Evolutionary conservation across 2,113 vertebrate genomes (phyloP).

Genomic region (Rallus limicola): DNA sequence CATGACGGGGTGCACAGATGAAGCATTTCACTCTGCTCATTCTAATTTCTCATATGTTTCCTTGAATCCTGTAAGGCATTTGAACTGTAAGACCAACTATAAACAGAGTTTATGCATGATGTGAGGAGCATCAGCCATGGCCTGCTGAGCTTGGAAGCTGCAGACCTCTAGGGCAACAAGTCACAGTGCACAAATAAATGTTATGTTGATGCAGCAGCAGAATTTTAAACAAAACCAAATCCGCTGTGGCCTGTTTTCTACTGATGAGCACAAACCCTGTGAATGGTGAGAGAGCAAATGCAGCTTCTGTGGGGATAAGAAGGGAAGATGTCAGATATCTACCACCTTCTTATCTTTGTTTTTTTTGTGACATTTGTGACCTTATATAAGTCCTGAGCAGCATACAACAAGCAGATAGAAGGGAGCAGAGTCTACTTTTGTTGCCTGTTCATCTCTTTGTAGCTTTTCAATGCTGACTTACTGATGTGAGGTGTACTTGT

Average conservation of each 20-base stretch:
- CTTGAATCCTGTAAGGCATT: neutral
- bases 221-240: slow-evolving; percentile 36
- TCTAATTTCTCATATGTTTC: neutral
- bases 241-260: neutral
- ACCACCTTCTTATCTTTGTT: neutral
- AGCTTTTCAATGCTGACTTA: neutral
- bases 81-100: neutral
- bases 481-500: neutral
- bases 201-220: slow-evolving; percentile 10
- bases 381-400: neutral
- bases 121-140: neutral
- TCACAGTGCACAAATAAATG: slow-evolving; percentile 15
- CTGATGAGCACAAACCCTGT: neutral
- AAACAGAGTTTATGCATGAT: neutral
- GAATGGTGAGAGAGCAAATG: neutral
- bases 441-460: neutral
- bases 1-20: neutral
- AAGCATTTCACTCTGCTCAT: neutral
- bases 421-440: neutral
- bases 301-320: neutral
- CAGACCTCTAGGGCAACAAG: slow-evolving; percentile 12
- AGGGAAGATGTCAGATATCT: neutral
- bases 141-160: neutral
- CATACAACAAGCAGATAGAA: neutral
- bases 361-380: neutral